These are phyloP conservation scores for Zaprionus camerounensis DNA, from an alignment of 1,140 invertebrate species.

Conservation along the genomic window DNA sequence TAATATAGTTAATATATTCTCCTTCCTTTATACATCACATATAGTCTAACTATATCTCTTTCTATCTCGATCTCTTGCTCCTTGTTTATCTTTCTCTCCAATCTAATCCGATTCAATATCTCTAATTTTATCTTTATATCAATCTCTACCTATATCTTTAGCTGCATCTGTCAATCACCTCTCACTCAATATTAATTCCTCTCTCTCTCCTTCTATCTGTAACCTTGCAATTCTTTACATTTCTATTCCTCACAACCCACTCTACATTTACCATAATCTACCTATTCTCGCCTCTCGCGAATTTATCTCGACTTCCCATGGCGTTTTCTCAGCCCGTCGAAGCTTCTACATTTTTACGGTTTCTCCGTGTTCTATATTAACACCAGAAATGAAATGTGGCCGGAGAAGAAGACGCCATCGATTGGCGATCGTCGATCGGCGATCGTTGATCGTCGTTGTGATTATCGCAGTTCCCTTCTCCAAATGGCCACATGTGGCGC, in stretches of 20 bases:
- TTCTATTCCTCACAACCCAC: background rate
- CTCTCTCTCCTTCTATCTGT: background rate
- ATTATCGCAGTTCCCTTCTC: constrained; percentile 41
- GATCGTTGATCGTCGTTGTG: constrained; percentile 34
- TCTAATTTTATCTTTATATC: background rate
- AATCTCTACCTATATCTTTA: background rate
- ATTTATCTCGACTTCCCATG: constrained; percentile 32
- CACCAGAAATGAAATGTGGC: constrained; percentile 21
- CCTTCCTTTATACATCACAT: no score
- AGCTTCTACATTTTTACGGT: constrained; percentile 45
- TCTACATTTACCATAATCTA: background rate
- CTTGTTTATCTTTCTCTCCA: background rate
- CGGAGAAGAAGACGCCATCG: constrained; percentile 28
- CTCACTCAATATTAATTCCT: background rate
- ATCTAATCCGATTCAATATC: background rate
- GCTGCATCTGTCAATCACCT: no score
- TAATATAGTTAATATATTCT: no score
- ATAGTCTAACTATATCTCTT: background rate
- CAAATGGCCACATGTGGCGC: constrained; percentile 45
- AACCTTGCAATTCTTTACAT: background rate
- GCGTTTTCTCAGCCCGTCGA: constrained; percentile 27
- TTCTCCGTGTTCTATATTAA: constrained; percentile 11
- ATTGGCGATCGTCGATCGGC: constrained; percentile 16
- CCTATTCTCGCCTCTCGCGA: background rate
- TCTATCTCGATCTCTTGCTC: background rate